Evolutionary conservation across 2,888 invertebrate genomes (phyloP), one percentile per base, ranked within the genome.

Genomic region (Eudemis profundana): DNA sequence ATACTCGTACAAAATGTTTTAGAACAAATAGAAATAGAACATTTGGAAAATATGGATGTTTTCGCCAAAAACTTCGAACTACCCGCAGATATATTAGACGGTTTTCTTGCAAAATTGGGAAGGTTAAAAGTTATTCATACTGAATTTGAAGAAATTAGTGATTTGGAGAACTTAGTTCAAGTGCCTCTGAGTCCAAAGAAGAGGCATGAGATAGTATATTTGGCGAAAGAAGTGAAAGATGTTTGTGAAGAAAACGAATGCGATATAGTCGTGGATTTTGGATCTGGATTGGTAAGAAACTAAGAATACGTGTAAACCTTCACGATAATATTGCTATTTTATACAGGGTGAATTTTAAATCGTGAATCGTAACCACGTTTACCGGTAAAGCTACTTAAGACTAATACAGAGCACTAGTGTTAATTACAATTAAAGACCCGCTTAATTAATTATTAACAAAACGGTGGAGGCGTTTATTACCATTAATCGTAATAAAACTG

Each of bases 241-340:
- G 73, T 93, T 50, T 95, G 94, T 73, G 72, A 77, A n/a, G 71
- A 84, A 27, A 76, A 81, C 5, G 79, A 85, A 5, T 92, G 94
- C 63, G 81, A 92, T 51, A 83, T 93, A 1, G 86, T 96, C 17
- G 90, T 96, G 0, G 96, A 96, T 83, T 92, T 96, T 73, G 96
- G 96, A 12, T 94, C 95, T 14, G 96, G 96, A 4, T 85, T 96
- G 89, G 95, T 95, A 90, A 93, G 93, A 50, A n/a, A n/a, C n/a
- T n/a, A n/a, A n/a, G n/a, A n/a, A n/a, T n/a, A n/a, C n/a, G n/a
- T n/a, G n/a, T n/a, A n/a, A n/a, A n/a, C n/a, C n/a, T n/a, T n/a
- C n/a, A n/a, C n/a, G n/a, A n/a, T n/a, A n/a, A n/a, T n/a, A n/a
- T n/a, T n/a, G n/a, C n/a, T n/a, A n/a, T n/a, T n/a, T n/a, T n/a